Evolutionary conservation across 2,797 vertebrate species (phyloP).

Genomic region (Phrynocephalus vlangalii): DNA sequence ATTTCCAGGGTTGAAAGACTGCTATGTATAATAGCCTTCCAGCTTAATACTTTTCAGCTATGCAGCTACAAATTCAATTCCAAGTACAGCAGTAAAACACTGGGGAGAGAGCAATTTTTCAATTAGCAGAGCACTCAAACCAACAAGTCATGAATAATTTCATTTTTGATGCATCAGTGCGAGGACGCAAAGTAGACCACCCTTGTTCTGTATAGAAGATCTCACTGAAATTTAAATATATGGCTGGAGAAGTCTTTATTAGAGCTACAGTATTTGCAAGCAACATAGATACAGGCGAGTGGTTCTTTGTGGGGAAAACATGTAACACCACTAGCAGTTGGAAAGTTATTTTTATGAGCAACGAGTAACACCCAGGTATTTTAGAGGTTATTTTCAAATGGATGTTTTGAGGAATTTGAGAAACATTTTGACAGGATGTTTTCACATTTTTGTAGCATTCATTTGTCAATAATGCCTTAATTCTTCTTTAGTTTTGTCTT

Average conservation of each 20-base stretch:
- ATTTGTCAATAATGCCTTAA: no score
- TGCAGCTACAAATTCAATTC: constrained; percentile 12
- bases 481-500: no score
- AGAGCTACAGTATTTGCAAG: neutral
- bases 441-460: no score
- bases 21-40: neutral
- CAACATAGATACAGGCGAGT: no score
- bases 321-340: no score
- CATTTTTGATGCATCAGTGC: neutral
- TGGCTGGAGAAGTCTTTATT: neutral
- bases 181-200: neutral
- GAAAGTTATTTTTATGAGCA: no score
- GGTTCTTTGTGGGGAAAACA: no score
- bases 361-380: no score
- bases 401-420: no score
- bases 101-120: neutral
- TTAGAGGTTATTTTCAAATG: no score
- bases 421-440: no score
- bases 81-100: constrained; percentile 5
- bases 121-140: neutral
- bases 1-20: neutral
- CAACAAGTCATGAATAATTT: neutral
- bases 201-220: neutral
- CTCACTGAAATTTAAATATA: neutral
- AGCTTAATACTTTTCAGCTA: neutral